phyloP scores from a whole-genome alignment of 2,888 invertebrate genomes.

The Fragum fragum region DNA sequence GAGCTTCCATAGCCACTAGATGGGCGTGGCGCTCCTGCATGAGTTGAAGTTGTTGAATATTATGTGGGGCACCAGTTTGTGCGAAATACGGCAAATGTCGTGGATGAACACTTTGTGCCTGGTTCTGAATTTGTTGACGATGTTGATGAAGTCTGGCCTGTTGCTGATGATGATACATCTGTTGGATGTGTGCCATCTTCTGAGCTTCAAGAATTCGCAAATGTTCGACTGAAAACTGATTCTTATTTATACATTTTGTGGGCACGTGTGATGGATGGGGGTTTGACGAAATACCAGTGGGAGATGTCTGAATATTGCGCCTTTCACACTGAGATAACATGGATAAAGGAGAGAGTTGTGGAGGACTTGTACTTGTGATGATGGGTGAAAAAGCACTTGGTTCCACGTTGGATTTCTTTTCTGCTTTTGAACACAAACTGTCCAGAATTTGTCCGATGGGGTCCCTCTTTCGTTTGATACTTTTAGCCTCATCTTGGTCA shows the following conservation, averaged over 20 bases:
- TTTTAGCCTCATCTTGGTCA: constrained; percentile 1
- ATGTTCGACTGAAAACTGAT: constrained; percentile 47
- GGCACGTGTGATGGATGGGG: constrained; percentile 5
- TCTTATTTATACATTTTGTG: neutral
- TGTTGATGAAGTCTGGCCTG: constrained; percentile 43
- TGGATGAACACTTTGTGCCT: constrained; percentile 7
- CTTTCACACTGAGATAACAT: constrained; percentile 59
- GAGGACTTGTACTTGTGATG: constrained; percentile 39
- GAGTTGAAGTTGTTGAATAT: constrained; percentile 48
- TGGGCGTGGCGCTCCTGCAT: constrained; percentile 57
- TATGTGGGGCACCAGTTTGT: constrained; percentile 24
- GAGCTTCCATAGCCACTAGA: constrained; percentile 41
- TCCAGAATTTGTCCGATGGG: constrained; percentile 72
- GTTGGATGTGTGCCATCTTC: constrained; percentile 29
- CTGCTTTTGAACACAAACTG: constrained; percentile 59
- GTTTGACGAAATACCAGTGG: constrained; percentile 6
- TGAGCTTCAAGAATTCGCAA: constrained; percentile 55
- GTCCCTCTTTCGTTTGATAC: constrained; percentile 55
- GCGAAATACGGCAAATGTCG: constrained; percentile 36
- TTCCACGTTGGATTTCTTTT: constrained; percentile 32
- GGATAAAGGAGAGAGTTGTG: constrained; percentile 61
- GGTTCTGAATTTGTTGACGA: constrained; percentile 38
- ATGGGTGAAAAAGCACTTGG: constrained; percentile 64
- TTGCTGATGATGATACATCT: constrained; percentile 48
- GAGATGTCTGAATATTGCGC: constrained; percentile 57